These are phyloP conservation scores for Oscarella lobularis DNA, from an alignment of 37 sponge, comb jelly and placozoan species.

Conservation along the genomic window DNA sequence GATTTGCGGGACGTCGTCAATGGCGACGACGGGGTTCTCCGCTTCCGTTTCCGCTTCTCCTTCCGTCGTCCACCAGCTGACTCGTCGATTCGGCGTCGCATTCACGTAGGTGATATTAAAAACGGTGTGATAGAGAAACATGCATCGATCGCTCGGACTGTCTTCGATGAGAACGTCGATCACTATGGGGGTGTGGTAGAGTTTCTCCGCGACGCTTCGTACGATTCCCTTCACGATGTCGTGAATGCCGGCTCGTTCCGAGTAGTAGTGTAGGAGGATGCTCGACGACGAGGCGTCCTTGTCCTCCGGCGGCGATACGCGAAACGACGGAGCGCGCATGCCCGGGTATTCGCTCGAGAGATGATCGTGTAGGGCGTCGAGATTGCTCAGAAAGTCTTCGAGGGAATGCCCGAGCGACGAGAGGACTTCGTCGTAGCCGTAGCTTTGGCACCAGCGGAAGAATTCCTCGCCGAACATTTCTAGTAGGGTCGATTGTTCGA, in stretches of 20 bases:
- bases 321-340: constrained; percentile 70
- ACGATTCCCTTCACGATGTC: constrained; percentile 54
- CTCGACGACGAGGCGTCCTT: not conserved
- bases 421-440: constrained; percentile 54
- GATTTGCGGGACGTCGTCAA: not conserved
- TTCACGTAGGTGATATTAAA: not conserved
- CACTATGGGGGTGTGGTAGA: constrained; percentile 15
- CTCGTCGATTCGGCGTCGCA: not conserved
- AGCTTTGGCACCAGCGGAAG: constrained; percentile 31
- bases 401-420: constrained; percentile 37
- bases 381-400: constrained; percentile 42
- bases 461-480: constrained; percentile 47
- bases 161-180: not conserved
- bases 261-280: constrained; percentile 51
- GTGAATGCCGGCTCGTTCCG: constrained; percentile 29
- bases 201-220: constrained; percentile 38
- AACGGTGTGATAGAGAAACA: not conserved
- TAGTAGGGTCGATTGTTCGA: constrained; percentile 12
- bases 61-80: too few species aligned
- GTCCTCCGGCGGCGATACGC: constrained; percentile 18
- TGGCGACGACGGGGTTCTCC: not conserved
- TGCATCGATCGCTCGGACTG: not conserved
- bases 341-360: constrained; percentile 42
- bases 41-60: too few species aligned
- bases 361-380: constrained; percentile 68